Evolutionary conservation across 2,113 vertebrate genomes (phyloP).

Genomic region (Octodon degus): DNA sequence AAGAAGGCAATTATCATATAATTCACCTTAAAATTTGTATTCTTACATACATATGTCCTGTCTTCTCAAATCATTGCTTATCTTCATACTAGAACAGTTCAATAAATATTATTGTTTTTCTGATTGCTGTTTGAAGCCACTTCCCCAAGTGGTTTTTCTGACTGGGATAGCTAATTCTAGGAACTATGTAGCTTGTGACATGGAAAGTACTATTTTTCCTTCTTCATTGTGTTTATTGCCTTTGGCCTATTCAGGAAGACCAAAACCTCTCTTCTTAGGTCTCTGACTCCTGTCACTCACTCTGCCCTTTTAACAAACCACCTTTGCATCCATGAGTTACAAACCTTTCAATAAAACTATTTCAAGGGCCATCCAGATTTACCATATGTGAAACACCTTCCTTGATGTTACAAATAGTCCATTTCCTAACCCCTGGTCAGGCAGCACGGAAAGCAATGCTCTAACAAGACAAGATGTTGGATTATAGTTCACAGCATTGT

Average conservation of each 20-base stretch:
- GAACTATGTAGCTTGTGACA: not conserved
- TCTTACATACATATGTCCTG: not conserved
- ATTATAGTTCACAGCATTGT: slow-evolving; percentile 30
- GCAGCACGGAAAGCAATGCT: not conserved
- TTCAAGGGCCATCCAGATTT: not conserved
- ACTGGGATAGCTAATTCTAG: not conserved
- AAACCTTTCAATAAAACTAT: not conserved
- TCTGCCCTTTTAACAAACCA: not conserved
- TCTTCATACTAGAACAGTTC: not conserved
- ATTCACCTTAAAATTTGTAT: not conserved
- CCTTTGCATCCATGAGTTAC: not conserved
- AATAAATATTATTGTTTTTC: not conserved
- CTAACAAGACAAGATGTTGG: slow-evolving; percentile 15
- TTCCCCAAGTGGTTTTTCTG: not conserved
- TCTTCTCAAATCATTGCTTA: not conserved
- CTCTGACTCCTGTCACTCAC: not conserved
- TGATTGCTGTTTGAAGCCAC: not conserved
- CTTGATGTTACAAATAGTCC: not conserved
- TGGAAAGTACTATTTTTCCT: not conserved
- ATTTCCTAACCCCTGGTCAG: slow-evolving; percentile 23
- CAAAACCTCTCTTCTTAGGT: not conserved
- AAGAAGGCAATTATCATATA: slow-evolving; percentile 36
- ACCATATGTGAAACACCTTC: not conserved
- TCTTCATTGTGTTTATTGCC: not conserved
- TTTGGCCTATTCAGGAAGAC: not conserved